A percentile compares a stretch with the other conserved stretches of the same genome.
phyloP scores from a whole-genome alignment of 2,888 invertebrate species.

The Agrotis exclamationis region DNA sequence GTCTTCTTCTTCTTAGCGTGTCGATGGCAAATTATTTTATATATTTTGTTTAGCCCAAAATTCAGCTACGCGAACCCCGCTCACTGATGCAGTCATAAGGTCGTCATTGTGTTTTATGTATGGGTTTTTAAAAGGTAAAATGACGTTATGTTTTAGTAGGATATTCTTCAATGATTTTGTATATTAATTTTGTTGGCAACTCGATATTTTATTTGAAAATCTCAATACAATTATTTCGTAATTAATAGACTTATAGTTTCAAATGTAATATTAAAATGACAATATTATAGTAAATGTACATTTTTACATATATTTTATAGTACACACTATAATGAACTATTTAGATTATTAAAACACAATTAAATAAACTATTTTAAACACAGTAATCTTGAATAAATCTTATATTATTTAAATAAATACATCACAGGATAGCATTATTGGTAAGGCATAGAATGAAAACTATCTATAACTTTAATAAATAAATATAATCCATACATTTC shows the following conservation, averaged over 20 bases:
- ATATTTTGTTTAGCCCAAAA: too few species aligned
- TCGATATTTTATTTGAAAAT: slow-evolving; percentile 7
- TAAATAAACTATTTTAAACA: background rate
- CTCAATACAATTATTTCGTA: background rate
- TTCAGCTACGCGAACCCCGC: too few species aligned
- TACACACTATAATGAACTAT: background rate
- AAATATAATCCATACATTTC: background rate
- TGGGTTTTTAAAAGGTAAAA: background rate
- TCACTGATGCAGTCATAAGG: too few species aligned
- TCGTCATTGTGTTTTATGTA: background rate
- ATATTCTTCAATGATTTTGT: slow-evolving; percentile 10
- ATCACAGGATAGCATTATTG: background rate
- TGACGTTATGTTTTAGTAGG: background rate
- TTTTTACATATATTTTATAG: background rate
- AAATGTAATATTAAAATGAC: background rate
- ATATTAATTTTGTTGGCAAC: background rate
- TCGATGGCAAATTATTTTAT: too few species aligned
- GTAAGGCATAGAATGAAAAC: background rate
- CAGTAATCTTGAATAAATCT: background rate
- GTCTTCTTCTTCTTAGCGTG: too few species aligned
- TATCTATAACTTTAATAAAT: background rate
- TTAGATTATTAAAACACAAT: background rate
- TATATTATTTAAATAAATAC: background rate
- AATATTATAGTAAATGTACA: slow-evolving; percentile 3
- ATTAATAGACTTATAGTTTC: background rate